Evolutionary conservation across 2,888 invertebrate genomes (phyloP), one percentile per base, ranked within the genome.

Genomic region (Acrocyrtus sp.): DNA sequence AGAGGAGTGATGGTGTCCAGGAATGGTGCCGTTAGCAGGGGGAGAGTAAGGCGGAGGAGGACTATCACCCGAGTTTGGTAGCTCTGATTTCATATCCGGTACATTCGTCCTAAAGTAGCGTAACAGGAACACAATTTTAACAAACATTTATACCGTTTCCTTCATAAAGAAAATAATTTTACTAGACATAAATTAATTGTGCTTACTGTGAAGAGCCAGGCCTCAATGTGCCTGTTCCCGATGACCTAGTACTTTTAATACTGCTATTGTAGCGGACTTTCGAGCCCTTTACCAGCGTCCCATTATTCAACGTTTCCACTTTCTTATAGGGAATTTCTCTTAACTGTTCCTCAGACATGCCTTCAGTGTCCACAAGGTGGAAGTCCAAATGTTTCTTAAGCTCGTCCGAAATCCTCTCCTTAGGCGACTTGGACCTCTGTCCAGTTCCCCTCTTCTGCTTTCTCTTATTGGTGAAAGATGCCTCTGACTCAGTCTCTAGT

Each of bases 271-370:
- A 75, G 0, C 78, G 67, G n/a, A 75, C 73, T 63, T 78, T 75
- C 19, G 58, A 63, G 10, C 72, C 62, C 48, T 72, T 72, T 12
- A 39, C 12, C 22, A 72, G 45, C 3, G 72, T 57, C 67, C 48
- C 85, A 3, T 57, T 53, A 50, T 54, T 85, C 12, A 8, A 12
- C 17, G 87, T 86, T 79, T 94, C 92, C 17, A 94, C 93, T 51
- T 94, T 93, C 0, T 93, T 94, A 84, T 95, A 95, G 2, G 94
- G 93, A 82, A 95, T 94, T 85, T 94, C 94, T 75, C 92, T 89
- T 26, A 94, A 87, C 83, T 94, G 94, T 79, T 91, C 91, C 82
- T 93, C 94, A 58, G 91, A 91, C 93, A 96, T 94, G 72, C 95
- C 95, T 22, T 91, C 88, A 0, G 95, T 95, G 82, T 95, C 95